Percentiles rank a stretch among this genome's conserved stretches.
Conservation (phyloP, 2,888 invertebrate genomes). For the Agrochola circellaris region DNA sequence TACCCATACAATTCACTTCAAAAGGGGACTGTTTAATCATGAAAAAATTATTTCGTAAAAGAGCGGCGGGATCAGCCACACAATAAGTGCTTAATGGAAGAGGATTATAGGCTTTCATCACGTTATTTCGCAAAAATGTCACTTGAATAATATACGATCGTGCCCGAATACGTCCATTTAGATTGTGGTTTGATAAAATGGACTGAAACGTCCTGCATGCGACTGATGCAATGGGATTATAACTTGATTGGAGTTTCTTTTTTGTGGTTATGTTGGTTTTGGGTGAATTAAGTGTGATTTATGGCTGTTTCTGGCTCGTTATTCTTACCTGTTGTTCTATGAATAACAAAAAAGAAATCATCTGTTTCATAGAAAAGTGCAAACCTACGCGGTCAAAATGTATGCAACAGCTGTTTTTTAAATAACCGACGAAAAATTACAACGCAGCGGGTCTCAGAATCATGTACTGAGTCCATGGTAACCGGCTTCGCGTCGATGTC, state of each 20-base stretch:
- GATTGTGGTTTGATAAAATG: conserved; percentile 75
- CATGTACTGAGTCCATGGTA: too few species aligned
- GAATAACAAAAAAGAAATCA: too few species aligned
- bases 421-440: too few species aligned
- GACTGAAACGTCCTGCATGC: conserved; percentile 55
- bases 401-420: too few species aligned
- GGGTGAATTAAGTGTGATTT: conserved; percentile 22
- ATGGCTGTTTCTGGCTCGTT: neutral
- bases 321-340: neutral
- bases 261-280: conserved; percentile 16
- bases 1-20: conserved; percentile 54
- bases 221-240: conserved; percentile 55
- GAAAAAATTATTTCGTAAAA: conserved; percentile 75
- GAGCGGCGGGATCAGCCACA: conserved; percentile 71
- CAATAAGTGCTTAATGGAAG: conserved; percentile 81
- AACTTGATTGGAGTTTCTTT: conserved; percentile 42
- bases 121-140: conserved; percentile 77
- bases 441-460: too few species aligned
- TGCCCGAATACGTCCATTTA: conserved; percentile 75
- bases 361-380: too few species aligned
- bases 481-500: too few species aligned
- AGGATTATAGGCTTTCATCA: conserved; percentile 81
- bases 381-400: too few species aligned
- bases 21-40: conserved; percentile 74
- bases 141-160: conserved; percentile 75